Conservation (phyloP, 2,888 invertebrate genomes). For the Teinopalpus imperialis region DNA sequence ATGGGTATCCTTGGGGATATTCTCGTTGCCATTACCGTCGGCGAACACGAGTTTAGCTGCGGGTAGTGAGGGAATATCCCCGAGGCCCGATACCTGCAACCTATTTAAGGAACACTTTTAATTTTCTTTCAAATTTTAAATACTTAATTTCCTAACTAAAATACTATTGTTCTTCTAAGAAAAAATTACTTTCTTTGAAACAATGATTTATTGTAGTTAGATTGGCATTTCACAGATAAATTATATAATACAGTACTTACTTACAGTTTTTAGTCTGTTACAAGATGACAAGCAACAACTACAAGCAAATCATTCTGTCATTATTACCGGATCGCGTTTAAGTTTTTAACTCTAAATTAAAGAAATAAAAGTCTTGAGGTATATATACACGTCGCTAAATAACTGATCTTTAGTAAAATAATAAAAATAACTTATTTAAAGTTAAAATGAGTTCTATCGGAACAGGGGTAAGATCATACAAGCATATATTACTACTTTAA, state of each 20-base stretch:
- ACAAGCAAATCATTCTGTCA: conserved; percentile 25
- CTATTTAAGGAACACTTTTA: too few relatives aligned
- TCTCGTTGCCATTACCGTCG: too few relatives aligned
- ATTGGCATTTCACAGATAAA: conserved; percentile 2
- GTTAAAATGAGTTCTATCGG: conserved; percentile 95
- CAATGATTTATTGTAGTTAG: too few relatives aligned
- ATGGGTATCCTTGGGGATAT: too few relatives aligned
- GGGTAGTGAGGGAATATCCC: too few relatives aligned
- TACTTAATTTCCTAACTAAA: too few relatives aligned
- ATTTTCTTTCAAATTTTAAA: too few relatives aligned
- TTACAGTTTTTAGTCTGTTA: conserved; percentile 1
- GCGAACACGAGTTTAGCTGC: too few relatives aligned
- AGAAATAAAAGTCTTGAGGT: conserved; percentile 6
- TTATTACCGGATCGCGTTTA: conserved; percentile 27
- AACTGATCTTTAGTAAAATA: not conserved
- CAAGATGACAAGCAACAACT: conserved; percentile 24
- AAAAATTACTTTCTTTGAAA: not conserved
- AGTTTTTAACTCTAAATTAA: conserved; percentile 23
- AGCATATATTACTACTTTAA: conserved; percentile 13
- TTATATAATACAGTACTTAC: not conserved
- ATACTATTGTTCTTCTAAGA: too few relatives aligned
- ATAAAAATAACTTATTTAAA: conserved; percentile 32
- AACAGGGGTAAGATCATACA: conserved; percentile 89
- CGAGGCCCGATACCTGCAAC: too few relatives aligned
- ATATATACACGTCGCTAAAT: too few relatives aligned